Evolutionary conservation across 2,113 vertebrate species (phyloP).

Genomic region (Semicossyphus pulcher): DNA sequence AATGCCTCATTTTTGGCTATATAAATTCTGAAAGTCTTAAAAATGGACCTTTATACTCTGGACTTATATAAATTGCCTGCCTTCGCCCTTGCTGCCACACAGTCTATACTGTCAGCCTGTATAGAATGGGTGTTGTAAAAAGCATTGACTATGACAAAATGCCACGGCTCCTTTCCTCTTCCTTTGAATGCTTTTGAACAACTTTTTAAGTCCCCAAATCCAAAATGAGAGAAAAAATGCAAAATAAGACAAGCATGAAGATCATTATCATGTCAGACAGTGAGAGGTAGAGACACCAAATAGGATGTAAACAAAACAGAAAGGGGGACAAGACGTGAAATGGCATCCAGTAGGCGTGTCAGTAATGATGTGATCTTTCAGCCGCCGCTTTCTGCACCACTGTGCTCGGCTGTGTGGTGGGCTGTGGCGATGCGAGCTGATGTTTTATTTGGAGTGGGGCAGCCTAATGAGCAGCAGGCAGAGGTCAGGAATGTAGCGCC

Average conservation of each 20-base stretch:
- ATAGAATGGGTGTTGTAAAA: conserved; percentile 41
- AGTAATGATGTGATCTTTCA: conserved; percentile 79
- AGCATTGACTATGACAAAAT: conserved; percentile 15
- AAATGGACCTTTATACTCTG: conserved; percentile 25
- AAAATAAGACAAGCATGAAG: conserved; percentile 44
- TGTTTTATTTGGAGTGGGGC: conserved; percentile 80
- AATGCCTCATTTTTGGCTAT: conserved; percentile 1
- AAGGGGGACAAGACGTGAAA: conserved; percentile 66
- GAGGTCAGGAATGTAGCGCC: conserved; percentile 78
- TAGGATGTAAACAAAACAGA: conserved; percentile 76
- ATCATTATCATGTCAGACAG: conserved; percentile 73
- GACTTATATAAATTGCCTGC: conserved; percentile 20
- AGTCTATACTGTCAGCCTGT: not conserved
- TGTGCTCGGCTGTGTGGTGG: conserved; percentile 60
- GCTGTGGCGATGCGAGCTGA: conserved; percentile 65
- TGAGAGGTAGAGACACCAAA: conserved; percentile 63
- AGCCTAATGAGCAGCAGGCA: conserved; percentile 81
- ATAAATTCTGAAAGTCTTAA: conserved; percentile 22
- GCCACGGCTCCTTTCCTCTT: conserved; percentile 24
- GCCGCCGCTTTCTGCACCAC: conserved; percentile 60
- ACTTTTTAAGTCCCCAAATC: conserved; percentile 62
- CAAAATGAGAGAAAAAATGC: conserved; percentile 43
- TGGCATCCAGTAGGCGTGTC: conserved; percentile 76
- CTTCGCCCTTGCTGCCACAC: not conserved
- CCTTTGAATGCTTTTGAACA: conserved; percentile 46